phyloP scores from a whole-genome alignment of 2,113 vertebrate species.

The Fregetta grallaria region DNA sequence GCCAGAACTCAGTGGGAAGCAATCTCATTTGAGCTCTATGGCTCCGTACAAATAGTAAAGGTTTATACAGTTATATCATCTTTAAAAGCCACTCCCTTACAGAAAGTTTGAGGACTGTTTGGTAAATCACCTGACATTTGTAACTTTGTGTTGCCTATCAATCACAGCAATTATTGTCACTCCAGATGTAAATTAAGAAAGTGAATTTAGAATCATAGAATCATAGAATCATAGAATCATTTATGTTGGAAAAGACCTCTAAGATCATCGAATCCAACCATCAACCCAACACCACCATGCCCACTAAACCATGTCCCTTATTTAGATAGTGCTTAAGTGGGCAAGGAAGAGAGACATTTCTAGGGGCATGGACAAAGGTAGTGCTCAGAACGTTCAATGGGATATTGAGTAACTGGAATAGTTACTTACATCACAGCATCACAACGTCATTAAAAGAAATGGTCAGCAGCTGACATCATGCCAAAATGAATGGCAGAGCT shows the following conservation, averaged over 20 bases:
- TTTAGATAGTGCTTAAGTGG: neutral
- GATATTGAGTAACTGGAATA: neutral
- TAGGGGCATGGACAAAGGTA: neutral
- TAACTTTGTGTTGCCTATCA: neutral
- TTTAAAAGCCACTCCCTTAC: neutral
- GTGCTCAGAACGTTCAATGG: neutral
- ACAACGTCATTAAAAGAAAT: neutral
- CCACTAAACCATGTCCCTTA: too few relatives aligned
- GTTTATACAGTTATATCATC: neutral
- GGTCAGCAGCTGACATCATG: neutral
- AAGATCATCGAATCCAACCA: too few relatives aligned
- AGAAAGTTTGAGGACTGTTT: neutral
- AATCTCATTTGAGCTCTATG: neutral
- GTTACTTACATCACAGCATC: neutral
- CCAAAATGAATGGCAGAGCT: neutral
- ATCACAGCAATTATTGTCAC: neutral
- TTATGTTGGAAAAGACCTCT: too few relatives aligned
- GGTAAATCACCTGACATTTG: neutral
- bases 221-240: too few relatives aligned
- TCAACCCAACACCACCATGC: too few relatives aligned
- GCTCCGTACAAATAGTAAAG: neutral
- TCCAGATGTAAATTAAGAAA: neutral
- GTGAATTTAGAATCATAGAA: neutral
- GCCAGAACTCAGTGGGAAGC: neutral
- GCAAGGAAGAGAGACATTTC: neutral